Evolutionary conservation across 2,888 invertebrate species (phyloP).

Genomic region (Yponomeuta evonymella): DNA sequence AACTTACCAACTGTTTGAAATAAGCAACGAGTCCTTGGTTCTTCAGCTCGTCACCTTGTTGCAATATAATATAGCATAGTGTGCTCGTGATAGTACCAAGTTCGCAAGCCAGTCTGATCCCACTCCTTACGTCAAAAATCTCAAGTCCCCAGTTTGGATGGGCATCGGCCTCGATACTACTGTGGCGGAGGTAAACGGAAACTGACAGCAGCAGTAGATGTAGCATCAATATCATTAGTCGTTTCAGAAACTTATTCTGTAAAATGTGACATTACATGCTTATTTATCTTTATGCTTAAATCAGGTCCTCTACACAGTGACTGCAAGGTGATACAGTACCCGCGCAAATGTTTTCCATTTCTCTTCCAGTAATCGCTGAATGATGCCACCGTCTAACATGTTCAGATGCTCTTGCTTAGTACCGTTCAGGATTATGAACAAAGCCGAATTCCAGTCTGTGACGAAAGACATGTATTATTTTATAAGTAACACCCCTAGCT

Average conservation of each 20-base stretch:
- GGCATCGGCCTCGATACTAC: conserved; percentile 51
- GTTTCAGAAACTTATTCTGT: conserved; percentile 94
- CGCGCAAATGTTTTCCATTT: conserved; percentile 99
- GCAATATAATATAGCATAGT: conserved; percentile 90
- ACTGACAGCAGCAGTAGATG: conserved; percentile 92
- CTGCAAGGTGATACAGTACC: conserved; percentile 55
- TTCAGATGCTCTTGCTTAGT: conserved; percentile 98
- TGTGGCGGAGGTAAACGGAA: conserved; percentile 92
- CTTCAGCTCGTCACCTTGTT: conserved; percentile 95
- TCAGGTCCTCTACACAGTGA: not conserved
- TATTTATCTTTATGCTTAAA: not conserved
- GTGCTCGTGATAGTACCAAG: conserved; percentile 90
- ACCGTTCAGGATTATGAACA: conserved; percentile 98
- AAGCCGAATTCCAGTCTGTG: conserved; percentile 97
- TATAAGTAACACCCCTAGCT: not conserved
- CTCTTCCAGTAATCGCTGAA: conserved; percentile 96
- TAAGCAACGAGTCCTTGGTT: conserved; percentile 95
- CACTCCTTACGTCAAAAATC: conserved; percentile 50
- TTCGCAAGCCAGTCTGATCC: conserved; percentile 85
- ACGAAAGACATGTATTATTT: conserved; percentile 21
- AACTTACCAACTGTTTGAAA: conserved; percentile 90
- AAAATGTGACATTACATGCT: conserved; percentile 22
- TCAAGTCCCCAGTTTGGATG: conserved; percentile 59
- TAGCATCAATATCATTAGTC: conserved; percentile 89
- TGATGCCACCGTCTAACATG: conserved; percentile 99